phyloP scores from a whole-genome alignment of 2,888 invertebrate genomes.

The Drosophila mayaguana region DNA sequence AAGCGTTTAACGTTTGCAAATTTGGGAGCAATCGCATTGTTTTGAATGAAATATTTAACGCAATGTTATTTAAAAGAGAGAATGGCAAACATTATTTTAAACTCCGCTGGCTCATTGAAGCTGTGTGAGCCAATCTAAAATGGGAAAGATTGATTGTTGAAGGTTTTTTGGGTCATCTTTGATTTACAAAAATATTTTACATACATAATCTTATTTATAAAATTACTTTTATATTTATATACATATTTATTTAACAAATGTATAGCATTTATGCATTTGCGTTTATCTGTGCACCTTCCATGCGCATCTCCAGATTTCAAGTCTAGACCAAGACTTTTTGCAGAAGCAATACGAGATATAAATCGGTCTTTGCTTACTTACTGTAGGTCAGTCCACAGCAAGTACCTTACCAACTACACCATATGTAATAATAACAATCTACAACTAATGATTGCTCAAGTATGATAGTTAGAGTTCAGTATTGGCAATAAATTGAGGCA shows the following conservation, averaged over 20 bases:
- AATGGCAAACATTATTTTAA: neutral
- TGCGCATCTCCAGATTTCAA: no score
- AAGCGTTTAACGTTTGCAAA: constrained; percentile 12
- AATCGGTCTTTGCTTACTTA: neutral
- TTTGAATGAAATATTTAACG: neutral
- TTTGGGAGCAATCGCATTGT: neutral
- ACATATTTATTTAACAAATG: no score
- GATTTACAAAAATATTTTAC: no score
- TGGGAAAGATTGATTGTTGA: no score
- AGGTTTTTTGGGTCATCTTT: no score
- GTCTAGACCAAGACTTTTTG: neutral
- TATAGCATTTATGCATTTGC: no score
- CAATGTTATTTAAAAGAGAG: neutral
- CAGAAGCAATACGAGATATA: neutral
- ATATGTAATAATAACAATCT: neutral
- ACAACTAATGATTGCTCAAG: no score
- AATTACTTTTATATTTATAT: no score
- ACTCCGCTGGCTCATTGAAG: neutral
- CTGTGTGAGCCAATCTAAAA: neutral
- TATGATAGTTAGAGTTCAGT: neutral
- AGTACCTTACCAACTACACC: neutral
- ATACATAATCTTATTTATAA: no score
- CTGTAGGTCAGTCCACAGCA: no score
- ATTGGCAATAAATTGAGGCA: no score
- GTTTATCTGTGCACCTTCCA: no score